Conservation (phyloP, 2,113 vertebrate species). For the Pollimyrus isidori region DNA sequence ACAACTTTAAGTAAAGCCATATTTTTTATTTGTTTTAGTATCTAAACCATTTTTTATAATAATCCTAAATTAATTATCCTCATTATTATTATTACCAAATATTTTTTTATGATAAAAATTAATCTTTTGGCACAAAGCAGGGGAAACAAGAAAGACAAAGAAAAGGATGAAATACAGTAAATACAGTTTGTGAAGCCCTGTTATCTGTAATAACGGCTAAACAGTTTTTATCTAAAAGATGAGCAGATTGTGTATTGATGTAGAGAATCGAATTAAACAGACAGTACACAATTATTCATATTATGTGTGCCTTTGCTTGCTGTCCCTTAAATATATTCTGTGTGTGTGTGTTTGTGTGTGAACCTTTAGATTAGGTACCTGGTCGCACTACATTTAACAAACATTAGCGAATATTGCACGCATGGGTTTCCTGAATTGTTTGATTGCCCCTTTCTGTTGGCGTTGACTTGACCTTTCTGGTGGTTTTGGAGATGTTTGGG, state of each 20-base stretch:
- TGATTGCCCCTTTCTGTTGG: background rate
- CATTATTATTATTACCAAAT: too few relatives aligned
- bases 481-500: background rate
- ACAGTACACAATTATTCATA: background rate
- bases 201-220: background rate
- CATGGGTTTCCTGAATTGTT: background rate
- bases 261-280: background rate
- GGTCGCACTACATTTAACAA: background rate
- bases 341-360: background rate
- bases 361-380: background rate
- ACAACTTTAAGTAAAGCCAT: background rate
- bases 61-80: background rate
- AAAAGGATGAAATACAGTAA: background rate
- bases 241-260: background rate
- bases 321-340: background rate
- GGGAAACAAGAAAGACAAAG: background rate
- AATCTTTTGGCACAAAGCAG: background rate
- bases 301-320: background rate
- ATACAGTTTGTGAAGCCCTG: background rate
- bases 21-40: background rate
- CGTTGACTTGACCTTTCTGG: background rate
- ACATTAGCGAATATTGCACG: background rate
- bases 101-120: background rate
- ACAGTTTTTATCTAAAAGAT: background rate
- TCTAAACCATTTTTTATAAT: background rate